These are phyloP conservation scores for Philonicus albiceps DNA, from an alignment of 2,888 invertebrate genomes.

Conservation along the genomic window DNA sequence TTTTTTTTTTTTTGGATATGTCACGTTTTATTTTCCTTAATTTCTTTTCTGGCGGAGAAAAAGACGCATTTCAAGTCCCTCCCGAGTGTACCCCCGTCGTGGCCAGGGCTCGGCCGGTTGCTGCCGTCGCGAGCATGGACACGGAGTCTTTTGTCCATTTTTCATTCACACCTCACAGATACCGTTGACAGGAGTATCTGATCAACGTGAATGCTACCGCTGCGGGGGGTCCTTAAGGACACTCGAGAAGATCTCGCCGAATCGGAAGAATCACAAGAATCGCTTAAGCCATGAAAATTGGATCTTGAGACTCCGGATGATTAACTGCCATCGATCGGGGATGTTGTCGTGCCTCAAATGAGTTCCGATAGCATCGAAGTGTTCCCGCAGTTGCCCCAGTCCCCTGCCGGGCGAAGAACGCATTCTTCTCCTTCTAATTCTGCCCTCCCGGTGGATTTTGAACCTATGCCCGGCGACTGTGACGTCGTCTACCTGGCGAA, in stretches of 20 bases:
- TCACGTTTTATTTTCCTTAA: neutral
- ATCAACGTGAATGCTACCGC: neutral
- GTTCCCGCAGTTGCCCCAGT: neutral
- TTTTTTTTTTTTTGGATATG: neutral
- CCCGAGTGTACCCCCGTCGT: neutral
- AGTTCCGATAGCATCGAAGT: constrained; percentile 9
- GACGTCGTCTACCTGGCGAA: neutral
- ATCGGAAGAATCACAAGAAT: neutral
- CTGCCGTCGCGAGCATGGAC: neutral
- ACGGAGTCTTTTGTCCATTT: constrained; percentile 5
- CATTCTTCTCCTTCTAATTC: neutral
- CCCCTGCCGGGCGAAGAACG: neutral
- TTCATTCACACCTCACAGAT: constrained; percentile 33
- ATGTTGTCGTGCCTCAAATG: constrained; percentile 20
- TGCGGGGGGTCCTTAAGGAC: neutral
- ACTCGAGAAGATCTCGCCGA: neutral
- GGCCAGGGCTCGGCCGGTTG: neutral
- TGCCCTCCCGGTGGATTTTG: neutral
- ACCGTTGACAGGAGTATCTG: constrained; percentile 27
- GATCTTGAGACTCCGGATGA: constrained; percentile 19
- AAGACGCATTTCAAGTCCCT: neutral
- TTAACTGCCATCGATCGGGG: constrained; percentile 23
- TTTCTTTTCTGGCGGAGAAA: neutral
- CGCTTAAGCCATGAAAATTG: neutral
- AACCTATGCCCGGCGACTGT: neutral